Evolutionary conservation across 2,797 vertebrate species (phyloP).

Genomic region (Leptatherina wallacei): DNA sequence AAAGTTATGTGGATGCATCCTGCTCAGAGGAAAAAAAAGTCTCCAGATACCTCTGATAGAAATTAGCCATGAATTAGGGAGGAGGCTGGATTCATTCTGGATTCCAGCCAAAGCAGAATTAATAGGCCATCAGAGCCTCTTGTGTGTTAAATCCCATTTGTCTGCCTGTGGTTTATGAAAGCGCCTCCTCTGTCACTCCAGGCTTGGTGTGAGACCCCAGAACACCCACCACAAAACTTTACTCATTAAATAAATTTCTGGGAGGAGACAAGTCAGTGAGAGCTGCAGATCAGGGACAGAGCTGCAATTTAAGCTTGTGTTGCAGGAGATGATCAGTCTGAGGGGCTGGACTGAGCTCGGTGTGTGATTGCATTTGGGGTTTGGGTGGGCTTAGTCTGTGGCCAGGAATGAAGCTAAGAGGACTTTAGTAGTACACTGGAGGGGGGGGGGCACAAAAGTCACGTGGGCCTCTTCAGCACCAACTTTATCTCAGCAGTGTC

Average conservation of each 20-base stretch:
- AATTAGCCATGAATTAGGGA: slow-evolving; percentile 96
- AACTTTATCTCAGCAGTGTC: slow-evolving; percentile 72
- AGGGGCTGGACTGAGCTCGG: slow-evolving; percentile 44
- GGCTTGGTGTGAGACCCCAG: slow-evolving; percentile 80
- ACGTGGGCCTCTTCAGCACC: slow-evolving; percentile 67
- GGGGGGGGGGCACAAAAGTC: slow-evolving; percentile 37
- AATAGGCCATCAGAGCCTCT: slow-evolving; percentile 95
- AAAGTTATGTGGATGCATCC: slow-evolving; percentile 93
- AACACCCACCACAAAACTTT: slow-evolving; percentile 80
- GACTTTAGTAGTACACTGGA: slow-evolving; percentile 66
- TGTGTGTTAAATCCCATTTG: slow-evolving; percentile 96
- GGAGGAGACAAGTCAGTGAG: slow-evolving; percentile 74
- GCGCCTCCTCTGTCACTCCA: slow-evolving; percentile 81
- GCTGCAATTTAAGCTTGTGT: slow-evolving; percentile 53
- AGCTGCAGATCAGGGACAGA: slow-evolving; percentile 52
- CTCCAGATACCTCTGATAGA: slow-evolving; percentile 94
- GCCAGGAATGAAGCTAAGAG: slow-evolving; percentile 70
- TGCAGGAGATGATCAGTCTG: slow-evolving; percentile 56
- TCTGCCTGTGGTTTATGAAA: slow-evolving; percentile 89
- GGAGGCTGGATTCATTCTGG: slow-evolving; percentile 91
- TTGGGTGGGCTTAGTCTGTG: slow-evolving; percentile 68
- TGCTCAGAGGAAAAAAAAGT: slow-evolving; percentile 86
- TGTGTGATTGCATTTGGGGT: slow-evolving; percentile 72
- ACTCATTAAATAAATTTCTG: slow-evolving; percentile 84
- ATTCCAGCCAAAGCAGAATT: slow-evolving; percentile 91